Percentiles rank a stretch among this genome's conserved stretches.
Evolutionary conservation across 2,113 vertebrate genomes (phyloP).

Genomic region (Lota lota): DNA sequence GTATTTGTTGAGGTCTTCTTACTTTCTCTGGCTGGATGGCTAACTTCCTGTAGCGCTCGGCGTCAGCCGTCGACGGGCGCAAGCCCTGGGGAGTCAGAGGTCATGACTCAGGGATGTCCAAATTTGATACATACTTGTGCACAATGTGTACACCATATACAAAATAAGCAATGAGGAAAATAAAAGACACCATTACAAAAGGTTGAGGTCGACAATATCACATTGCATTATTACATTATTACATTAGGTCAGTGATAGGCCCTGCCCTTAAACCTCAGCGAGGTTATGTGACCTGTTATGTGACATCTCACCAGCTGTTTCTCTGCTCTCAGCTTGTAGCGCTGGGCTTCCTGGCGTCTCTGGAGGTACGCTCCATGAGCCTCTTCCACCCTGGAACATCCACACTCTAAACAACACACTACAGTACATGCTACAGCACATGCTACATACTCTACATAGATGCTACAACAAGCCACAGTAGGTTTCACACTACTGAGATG

Average conservation of each 20-base stretch:
- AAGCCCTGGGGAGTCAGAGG: slow-evolving; percentile 73
- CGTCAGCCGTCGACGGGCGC: slow-evolving; percentile 81
- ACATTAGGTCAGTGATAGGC: no score
- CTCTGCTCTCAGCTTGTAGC: slow-evolving; percentile 88
- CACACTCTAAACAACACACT: background rate
- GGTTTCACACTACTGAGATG: no score
- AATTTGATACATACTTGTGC: background rate
- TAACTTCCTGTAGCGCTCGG: slow-evolving; percentile 25
- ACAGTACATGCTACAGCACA: no score
- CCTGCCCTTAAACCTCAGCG: no score
- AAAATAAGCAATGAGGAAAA: no score
- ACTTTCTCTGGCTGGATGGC: slow-evolving; percentile 17
- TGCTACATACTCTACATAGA: accelerated
- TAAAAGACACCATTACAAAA: no score
- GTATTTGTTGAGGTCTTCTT: slow-evolving; percentile 43
- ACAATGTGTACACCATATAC: no score
- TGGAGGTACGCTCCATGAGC: slow-evolving; percentile 80
- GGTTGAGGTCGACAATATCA: no score
- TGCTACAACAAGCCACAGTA: background rate
- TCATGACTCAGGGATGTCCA: background rate
- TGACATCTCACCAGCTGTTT: slow-evolving; percentile 81
- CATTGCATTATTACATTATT: no score
- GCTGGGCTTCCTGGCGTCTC: slow-evolving; percentile 81
- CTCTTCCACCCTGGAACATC: slow-evolving; percentile 66
- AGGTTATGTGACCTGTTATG: background rate